A percentile compares a stretch with the other conserved stretches of the same genome.
Evolutionary conservation across 2,888 invertebrate species (phyloP).

Genomic region (Tubulanus polymorphus): DNA sequence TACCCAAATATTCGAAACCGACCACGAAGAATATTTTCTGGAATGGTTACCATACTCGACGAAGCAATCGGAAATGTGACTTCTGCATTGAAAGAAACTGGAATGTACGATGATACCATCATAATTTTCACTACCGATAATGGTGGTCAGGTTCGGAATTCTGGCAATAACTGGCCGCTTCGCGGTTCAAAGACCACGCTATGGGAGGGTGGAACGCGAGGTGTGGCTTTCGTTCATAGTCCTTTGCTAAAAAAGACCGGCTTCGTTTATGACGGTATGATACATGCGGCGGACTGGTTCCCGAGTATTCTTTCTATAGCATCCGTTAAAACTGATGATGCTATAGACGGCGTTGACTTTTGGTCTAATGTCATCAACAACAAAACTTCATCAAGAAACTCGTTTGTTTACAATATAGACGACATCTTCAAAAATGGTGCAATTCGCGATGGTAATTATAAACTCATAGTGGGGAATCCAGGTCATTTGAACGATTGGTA

Average conservation of each 20-base stretch:
- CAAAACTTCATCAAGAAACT: constrained; percentile 23
- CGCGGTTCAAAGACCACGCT: constrained; percentile 68
- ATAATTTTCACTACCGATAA: constrained; percentile 77
- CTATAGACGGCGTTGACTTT: constrained; percentile 30
- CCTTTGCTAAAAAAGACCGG: constrained; percentile 29
- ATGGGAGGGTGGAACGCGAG: constrained; percentile 74
- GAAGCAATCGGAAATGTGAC: constrained; percentile 76
- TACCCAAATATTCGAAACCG: constrained; percentile 23
- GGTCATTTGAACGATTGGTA: constrained; percentile 20
- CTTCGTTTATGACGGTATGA: constrained; percentile 41
- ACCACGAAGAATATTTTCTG: constrained; percentile 22
- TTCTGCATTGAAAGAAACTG: constrained; percentile 62
- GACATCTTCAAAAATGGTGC: constrained; percentile 24
- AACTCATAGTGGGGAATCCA: constrained; percentile 17
- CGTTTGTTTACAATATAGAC: constrained; percentile 35
- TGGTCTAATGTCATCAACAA: constrained; percentile 23
- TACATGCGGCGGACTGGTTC: constrained; percentile 55
- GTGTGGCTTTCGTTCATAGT: constrained; percentile 53
- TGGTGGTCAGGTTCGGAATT: constrained; percentile 47
- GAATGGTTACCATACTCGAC: constrained; percentile 74
- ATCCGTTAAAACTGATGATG: constrained; percentile 30
- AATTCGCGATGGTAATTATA: constrained; percentile 23
- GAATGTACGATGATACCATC: constrained; percentile 73
- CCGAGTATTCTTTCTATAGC: constrained; percentile 52
- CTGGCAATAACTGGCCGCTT: constrained; percentile 54